These are phyloP conservation scores for Serripes groenlandicus DNA, from an alignment of 2,888 invertebrate genomes.

Conservation along the genomic window DNA sequence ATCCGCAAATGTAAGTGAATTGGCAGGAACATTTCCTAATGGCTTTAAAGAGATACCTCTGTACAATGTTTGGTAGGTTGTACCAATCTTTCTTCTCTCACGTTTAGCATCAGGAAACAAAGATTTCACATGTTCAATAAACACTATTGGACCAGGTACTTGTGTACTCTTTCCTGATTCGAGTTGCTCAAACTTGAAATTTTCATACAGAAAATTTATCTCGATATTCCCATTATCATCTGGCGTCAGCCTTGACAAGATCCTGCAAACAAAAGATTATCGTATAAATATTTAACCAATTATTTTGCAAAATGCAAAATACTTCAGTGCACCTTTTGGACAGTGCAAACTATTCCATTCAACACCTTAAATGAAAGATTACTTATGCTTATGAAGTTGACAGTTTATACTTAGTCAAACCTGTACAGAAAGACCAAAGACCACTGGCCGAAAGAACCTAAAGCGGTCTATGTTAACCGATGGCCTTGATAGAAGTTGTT, in stretches of 20 bases:
- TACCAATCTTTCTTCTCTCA: neutral
- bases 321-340: neutral
- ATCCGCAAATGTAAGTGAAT: conserved; percentile 8
- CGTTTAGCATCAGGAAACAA: conserved; percentile 6
- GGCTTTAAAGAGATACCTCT: conserved; percentile 9
- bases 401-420: too few relatives aligned
- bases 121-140: conserved; percentile 18
- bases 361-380: neutral
- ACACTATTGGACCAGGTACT: too few relatives aligned
- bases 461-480: too few relatives aligned
- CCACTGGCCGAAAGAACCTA: too few relatives aligned
- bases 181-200: conserved; percentile 8
- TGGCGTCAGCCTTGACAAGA: conserved; percentile 19
- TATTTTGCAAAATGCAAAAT: neutral
- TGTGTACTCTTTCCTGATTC: too few relatives aligned
- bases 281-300: neutral
- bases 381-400: too few relatives aligned
- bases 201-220: too few relatives aligned
- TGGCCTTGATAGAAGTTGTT: too few relatives aligned
- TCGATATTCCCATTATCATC: neutral
- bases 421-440: too few relatives aligned
- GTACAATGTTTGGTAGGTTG: conserved; percentile 15
- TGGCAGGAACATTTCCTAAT: too few relatives aligned
- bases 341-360: neutral
- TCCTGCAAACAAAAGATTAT: conserved; percentile 22